phyloP scores from a whole-genome alignment of 2,797 vertebrate species.

The Moxostoma hubbsi region DNA sequence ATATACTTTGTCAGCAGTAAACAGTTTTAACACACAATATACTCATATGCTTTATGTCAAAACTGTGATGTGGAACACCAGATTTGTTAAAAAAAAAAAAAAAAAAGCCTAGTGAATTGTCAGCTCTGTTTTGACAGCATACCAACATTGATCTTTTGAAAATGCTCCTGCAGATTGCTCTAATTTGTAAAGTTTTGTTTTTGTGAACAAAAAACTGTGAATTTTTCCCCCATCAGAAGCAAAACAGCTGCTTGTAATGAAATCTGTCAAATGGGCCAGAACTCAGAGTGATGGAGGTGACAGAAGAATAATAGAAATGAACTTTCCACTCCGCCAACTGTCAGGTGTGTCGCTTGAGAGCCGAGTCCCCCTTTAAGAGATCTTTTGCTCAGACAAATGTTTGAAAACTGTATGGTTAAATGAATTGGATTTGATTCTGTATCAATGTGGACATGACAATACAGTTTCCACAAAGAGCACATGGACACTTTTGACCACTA shows the following conservation, averaged over 20 bases:
- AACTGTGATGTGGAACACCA: slow-evolving; percentile 5
- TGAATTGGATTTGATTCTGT: background rate
- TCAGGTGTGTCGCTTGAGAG: slow-evolving; percentile 17
- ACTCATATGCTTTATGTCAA: slow-evolving; percentile 32
- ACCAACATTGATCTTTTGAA: background rate
- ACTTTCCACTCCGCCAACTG: slow-evolving; percentile 21
- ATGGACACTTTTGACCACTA: too few relatives aligned
- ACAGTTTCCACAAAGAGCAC: too few relatives aligned
- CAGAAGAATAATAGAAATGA: slow-evolving; percentile 26
- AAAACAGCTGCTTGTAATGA: slow-evolving; percentile 13
- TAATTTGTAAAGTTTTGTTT: slow-evolving; percentile 31
- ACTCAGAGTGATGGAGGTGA: slow-evolving; percentile 19
- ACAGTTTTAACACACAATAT: slow-evolving; percentile 13
- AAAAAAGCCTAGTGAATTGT: slow-evolving; percentile 45
- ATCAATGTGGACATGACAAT: background rate
- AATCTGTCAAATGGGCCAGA: slow-evolving; percentile 17
- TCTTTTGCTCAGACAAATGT: background rate
- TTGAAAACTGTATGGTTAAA: background rate
- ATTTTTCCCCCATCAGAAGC: background rate
- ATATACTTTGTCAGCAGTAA: slow-evolving; percentile 36
- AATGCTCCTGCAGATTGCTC: slow-evolving; percentile 27
- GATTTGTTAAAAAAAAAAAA: slow-evolving; percentile 6
- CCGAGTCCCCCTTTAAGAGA: background rate
- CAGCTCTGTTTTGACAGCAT: slow-evolving; percentile 34
- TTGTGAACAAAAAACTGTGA: background rate